Conservation (phyloP, 2,797 vertebrate genomes). For the Pygocentrus nattereri region DNA sequence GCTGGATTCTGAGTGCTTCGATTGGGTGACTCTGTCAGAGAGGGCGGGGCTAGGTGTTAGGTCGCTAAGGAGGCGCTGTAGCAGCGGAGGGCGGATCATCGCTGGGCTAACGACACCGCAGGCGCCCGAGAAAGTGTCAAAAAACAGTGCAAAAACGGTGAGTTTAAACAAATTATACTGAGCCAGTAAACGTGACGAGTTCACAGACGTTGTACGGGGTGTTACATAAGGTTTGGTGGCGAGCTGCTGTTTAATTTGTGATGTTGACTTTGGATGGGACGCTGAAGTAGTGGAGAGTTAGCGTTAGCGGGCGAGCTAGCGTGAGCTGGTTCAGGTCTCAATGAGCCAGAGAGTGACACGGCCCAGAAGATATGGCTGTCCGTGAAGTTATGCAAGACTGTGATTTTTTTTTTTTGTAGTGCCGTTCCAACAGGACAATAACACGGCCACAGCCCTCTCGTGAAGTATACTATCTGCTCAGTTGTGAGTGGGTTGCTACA, state of each 20-base stretch:
- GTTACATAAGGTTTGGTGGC: not conserved
- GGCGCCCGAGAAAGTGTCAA: conserved; percentile 75
- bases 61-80: conserved; percentile 56
- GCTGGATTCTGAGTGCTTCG: not conserved
- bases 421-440: not conserved
- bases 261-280: conserved; percentile 75
- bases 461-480: not conserved
- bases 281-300: conserved; percentile 58
- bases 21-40: conserved; percentile 63
- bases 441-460: not conserved
- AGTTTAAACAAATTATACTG: conserved; percentile 58
- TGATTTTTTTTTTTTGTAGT: conserved; percentile 21
- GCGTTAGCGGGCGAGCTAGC: conserved; percentile 65
- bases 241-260: not conserved
- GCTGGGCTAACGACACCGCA: conserved; percentile 74
- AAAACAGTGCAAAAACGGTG: conserved; percentile 77
- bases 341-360: conserved; percentile 26
- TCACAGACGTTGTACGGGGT: not conserved
- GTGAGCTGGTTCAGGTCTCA: conserved; percentile 5
- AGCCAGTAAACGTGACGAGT: not conserved
- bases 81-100: conserved; percentile 77
- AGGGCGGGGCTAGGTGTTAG: conserved; percentile 42
- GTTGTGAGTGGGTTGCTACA: not conserved
- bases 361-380: conserved; percentile 29
- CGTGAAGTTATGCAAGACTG: conserved; percentile 61